Conservation (phyloP, 2,888 invertebrate genomes). For the Lasioglossum leucozonium region DNA sequence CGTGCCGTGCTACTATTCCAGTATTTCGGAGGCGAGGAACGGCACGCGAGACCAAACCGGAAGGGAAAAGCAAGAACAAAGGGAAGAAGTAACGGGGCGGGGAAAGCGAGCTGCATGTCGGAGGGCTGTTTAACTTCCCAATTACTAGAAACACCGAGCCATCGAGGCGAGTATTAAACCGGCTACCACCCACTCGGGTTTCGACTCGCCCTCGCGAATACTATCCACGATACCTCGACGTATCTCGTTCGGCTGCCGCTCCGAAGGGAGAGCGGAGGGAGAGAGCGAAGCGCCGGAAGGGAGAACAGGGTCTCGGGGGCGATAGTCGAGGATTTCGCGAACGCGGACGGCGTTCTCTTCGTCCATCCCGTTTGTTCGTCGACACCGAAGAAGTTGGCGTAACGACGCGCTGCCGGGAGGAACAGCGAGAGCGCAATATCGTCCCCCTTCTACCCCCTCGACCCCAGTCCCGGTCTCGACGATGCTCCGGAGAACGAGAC, state of each 20-base stretch:
- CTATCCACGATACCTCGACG: slow-evolving; percentile 25
- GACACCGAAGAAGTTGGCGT: slow-evolving; percentile 62
- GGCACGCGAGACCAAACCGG: slow-evolving; percentile 26
- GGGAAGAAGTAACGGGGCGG: slow-evolving; percentile 5
- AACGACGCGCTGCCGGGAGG: slow-evolving; percentile 72
- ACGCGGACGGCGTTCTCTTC: slow-evolving; percentile 26
- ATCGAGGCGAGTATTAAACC: slow-evolving; percentile 73
- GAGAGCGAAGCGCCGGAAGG: not conserved
- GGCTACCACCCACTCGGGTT: slow-evolving; percentile 45
- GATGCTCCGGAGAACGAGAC: slow-evolving; percentile 65
- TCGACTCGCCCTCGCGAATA: slow-evolving; percentile 33
- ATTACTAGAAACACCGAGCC: slow-evolving; percentile 79
- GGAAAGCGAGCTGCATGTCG: slow-evolving; percentile 66
- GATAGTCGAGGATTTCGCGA: slow-evolving; percentile 23
- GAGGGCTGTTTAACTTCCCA: slow-evolving; percentile 78
- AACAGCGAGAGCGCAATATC: slow-evolving; percentile 71
- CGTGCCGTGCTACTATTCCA: not conserved
- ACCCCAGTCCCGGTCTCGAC: slow-evolving; percentile 52
- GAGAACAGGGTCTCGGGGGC: slow-evolving; percentile 5
- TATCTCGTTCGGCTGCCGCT: slow-evolving; percentile 2
- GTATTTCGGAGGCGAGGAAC: not conserved
- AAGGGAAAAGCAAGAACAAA: slow-evolving; percentile 63
- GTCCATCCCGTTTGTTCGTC: slow-evolving; percentile 43
- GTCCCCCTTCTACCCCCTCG: too few relatives aligned
- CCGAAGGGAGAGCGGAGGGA: not conserved